Percentiles rank a stretch among this genome's conserved stretches.
phyloP scores from a whole-genome alignment of 2,888 invertebrate species.

The Cheilosia vernalis region DNA sequence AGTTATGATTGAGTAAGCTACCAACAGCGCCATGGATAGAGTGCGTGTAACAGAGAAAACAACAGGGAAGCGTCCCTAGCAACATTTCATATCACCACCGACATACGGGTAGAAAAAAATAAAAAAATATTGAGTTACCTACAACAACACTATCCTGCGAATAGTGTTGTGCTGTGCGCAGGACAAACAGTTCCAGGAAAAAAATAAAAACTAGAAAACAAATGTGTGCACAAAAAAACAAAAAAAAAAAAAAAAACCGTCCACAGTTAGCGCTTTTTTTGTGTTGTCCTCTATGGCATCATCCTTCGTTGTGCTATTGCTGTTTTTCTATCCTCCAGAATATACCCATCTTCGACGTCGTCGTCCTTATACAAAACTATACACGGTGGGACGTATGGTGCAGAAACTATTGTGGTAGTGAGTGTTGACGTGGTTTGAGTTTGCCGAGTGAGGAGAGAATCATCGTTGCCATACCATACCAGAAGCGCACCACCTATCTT shows the following conservation, averaged over 20 bases:
- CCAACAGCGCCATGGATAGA: not conserved
- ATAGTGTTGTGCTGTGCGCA: constrained; percentile 53
- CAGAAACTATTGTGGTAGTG: constrained; percentile 51
- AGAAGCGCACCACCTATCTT: constrained; percentile 60
- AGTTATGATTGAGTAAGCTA: constrained; percentile 61
- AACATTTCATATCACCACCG: constrained; percentile 36
- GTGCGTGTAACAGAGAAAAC: constrained; percentile 62
- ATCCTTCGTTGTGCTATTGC: constrained; percentile 24
- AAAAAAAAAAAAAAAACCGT: not conserved
- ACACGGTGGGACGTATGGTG: not conserved
- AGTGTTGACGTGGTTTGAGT: constrained; percentile 6
- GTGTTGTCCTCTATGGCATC: constrained; percentile 53
- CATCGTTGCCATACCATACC: constrained; percentile 26
- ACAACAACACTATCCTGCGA: constrained; percentile 15
- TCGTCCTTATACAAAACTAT: constrained; percentile 40
- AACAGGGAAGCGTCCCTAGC: constrained; percentile 55
- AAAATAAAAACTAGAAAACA: not conserved
- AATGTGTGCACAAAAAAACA: not conserved
- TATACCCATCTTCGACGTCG: not conserved
- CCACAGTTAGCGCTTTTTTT: constrained; percentile 42
- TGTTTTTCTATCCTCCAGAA: constrained; percentile 22
- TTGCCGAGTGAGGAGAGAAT: not conserved
- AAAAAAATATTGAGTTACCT: not conserved
- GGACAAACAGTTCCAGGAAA: constrained; percentile 49
- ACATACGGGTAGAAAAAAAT: not conserved